Evolutionary conservation across 2,888 invertebrate species (phyloP).

Genomic region (Cheilosia soror): DNA sequence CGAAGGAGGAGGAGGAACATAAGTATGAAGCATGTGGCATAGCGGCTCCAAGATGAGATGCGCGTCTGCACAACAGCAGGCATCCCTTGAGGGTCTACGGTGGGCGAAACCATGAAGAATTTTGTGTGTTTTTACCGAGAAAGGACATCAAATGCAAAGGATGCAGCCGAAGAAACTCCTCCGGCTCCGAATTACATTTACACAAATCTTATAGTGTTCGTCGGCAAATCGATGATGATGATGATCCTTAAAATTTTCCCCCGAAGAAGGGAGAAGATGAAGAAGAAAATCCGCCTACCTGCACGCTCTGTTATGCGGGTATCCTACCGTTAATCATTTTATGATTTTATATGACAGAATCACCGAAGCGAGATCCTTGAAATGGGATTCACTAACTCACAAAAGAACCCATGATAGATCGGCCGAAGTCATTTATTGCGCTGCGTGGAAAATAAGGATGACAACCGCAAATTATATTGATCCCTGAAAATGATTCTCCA

Average conservation of each 20-base stretch:
- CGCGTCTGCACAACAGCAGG: conserved; percentile 51
- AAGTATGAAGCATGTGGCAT: conserved; percentile 63
- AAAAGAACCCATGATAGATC: conserved; percentile 31
- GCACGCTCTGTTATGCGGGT: not conserved
- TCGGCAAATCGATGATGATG: conserved; percentile 19
- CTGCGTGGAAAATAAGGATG: conserved; percentile 49
- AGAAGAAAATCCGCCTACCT: conserved; percentile 31
- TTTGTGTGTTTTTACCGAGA: conserved; percentile 71
- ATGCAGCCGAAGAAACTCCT: conserved; percentile 52
- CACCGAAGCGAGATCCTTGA: conserved; percentile 69
- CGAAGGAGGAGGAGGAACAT: conserved; percentile 52
- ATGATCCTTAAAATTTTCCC: conserved; percentile 37
- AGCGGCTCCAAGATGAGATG: conserved; percentile 52
- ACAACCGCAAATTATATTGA: conserved; percentile 75
- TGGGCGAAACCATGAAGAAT: conserved; percentile 68
- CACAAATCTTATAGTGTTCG: not conserved
- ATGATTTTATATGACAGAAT: conserved; percentile 53
- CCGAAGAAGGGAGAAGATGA: not conserved
- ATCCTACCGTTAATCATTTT: conserved; percentile 64
- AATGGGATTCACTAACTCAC: conserved; percentile 58
- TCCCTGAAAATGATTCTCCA: conserved; percentile 60
- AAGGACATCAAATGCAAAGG: conserved; percentile 65
- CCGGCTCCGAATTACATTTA: conserved; percentile 28
- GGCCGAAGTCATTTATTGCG: conserved; percentile 35
- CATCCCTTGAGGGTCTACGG: conserved; percentile 39